Conservation (phyloP, 2,888 invertebrate species). For the Ligdia adustata region DNA sequence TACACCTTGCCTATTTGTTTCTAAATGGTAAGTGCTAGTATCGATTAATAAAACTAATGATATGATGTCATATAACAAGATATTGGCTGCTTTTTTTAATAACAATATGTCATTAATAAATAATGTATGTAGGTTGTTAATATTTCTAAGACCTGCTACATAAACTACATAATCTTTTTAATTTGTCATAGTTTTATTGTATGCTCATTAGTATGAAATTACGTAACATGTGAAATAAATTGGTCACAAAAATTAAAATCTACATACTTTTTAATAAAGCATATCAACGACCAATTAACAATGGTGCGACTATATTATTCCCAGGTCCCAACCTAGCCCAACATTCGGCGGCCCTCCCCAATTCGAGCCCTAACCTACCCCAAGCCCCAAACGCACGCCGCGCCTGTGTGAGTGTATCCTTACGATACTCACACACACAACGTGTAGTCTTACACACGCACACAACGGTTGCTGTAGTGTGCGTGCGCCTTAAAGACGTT, state of each 20-base stretch:
- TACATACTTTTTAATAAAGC: not conserved
- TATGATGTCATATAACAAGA: not conserved
- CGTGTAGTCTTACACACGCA: constrained; percentile 29
- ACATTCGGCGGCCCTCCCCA: constrained; percentile 77
- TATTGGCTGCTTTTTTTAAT: too few species aligned
- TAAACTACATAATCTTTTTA: too few species aligned
- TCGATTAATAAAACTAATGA: not conserved
- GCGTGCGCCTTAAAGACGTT: constrained; percentile 33
- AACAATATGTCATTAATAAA: too few species aligned
- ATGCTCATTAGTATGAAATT: too few species aligned
- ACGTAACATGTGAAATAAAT: too few species aligned
- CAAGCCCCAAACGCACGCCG: constrained; percentile 66
- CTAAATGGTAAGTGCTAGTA: not conserved
- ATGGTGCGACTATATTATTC: constrained; percentile 58
- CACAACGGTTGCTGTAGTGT: constrained; percentile 22
- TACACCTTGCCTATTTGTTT: constrained; percentile 6
- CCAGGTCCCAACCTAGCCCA: constrained; percentile 73
- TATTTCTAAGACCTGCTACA: too few species aligned
- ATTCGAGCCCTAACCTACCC: constrained; percentile 78
- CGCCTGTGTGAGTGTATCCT: constrained; percentile 37
- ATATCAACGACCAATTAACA: constrained; percentile 49
- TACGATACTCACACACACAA: constrained; percentile 11
- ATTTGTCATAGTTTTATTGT: too few species aligned
- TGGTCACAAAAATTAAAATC: not conserved
- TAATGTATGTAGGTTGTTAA: too few species aligned